Percentiles rank a stretch among this genome's conserved stretches.
Evolutionary conservation across 2,888 invertebrate genomes (phyloP).

Genomic region (Pilophorus perplexus): DNA sequence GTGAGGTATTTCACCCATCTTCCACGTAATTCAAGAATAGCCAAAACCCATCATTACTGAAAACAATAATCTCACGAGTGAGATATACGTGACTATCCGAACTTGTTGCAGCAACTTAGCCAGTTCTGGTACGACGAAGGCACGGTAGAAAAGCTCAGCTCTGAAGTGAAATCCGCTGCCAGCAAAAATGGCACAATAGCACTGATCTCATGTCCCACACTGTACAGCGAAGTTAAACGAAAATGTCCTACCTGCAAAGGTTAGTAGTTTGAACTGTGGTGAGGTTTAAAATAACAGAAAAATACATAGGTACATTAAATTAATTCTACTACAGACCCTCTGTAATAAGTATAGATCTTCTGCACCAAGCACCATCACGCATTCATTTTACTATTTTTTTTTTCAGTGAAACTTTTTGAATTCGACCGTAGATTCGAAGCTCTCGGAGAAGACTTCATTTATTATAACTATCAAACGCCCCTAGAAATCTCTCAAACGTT

Average conservation of each 20-base stretch:
- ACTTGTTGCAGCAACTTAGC: conserved; percentile 86
- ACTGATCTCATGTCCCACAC: conserved; percentile 82
- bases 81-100: no score
- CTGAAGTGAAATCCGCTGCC: conserved; percentile 61
- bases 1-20: no score
- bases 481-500: conserved; percentile 64
- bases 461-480: conserved; percentile 85
- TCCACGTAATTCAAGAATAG: no score
- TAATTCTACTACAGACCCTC: not conserved
- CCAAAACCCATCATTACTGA: no score
- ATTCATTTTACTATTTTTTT: conserved; percentile 39
- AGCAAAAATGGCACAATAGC: conserved; percentile 66
- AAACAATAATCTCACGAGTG: no score
- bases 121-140: conserved; percentile 94
- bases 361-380: not conserved
- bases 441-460: conserved; percentile 74
- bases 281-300: not conserved
- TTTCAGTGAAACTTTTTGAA: conserved; percentile 73
- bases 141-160: conserved; percentile 71
- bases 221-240: conserved; percentile 59
- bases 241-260: conserved; percentile 43
- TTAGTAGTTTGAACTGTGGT: not conserved
- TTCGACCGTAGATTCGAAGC: conserved; percentile 79
- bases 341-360: not conserved
- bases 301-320: not conserved